These are phyloP conservation scores for Caenorhabditis drosophilae DNA, from an alignment of 2,888 invertebrate genomes.

Conservation along the genomic window DNA sequence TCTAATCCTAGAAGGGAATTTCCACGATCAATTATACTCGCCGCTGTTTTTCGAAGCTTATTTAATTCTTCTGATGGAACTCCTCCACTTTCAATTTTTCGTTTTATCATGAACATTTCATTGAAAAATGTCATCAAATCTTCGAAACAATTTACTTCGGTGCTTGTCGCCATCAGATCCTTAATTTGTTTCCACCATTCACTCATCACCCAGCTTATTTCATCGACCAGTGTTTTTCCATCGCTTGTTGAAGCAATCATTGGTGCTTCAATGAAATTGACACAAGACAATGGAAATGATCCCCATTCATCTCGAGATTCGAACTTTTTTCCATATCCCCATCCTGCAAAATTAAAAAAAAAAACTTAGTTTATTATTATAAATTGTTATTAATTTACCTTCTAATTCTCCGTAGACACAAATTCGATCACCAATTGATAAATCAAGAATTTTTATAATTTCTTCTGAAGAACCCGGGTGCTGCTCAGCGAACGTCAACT, in stretches of 20 bases:
- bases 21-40: constrained; percentile 43
- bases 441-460: constrained; percentile 6
- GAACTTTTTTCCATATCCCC: constrained; percentile 34
- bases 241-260: constrained; percentile 32
- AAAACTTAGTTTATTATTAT: background rate
- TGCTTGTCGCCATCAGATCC: constrained; percentile 19
- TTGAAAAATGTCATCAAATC: constrained; percentile 31
- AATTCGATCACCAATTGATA: constrained; percentile 34
- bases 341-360: constrained; percentile 7
- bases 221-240: constrained; percentile 24
- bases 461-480: constrained; percentile 5
- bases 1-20: constrained; percentile 41
- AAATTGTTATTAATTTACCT: background rate
- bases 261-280: constrained; percentile 24
- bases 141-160: constrained; percentile 14
- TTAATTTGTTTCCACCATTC: constrained; percentile 42
- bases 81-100: constrained; percentile 38
- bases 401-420: constrained; percentile 21
- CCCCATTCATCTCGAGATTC: constrained; percentile 21
- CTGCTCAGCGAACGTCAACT: background rate
- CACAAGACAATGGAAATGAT: constrained; percentile 17
- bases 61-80: constrained; percentile 47
- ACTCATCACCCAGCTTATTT: constrained; percentile 20
- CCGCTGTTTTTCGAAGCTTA: constrained; percentile 30
- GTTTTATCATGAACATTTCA: constrained; percentile 29